Conservation (phyloP, 2,797 vertebrate genomes). For the Acanthiza pusilla region DNA sequence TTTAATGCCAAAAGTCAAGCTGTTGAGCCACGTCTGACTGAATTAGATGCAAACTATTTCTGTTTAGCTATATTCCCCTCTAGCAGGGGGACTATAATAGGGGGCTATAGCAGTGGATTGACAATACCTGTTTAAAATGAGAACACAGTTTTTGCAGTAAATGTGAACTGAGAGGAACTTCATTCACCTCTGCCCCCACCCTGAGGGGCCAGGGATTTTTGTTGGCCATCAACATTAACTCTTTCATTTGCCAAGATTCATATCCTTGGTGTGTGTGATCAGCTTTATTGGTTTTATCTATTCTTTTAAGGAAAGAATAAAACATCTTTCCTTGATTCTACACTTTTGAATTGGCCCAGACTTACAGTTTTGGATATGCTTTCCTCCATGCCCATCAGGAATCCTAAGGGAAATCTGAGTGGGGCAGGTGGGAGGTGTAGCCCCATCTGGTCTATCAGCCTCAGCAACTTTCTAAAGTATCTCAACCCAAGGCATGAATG, state of each 20-base stretch:
- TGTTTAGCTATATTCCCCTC: background rate
- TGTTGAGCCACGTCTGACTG: background rate
- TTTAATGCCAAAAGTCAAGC: background rate
- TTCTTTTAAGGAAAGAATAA: background rate
- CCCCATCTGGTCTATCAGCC: background rate
- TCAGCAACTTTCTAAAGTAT: background rate
- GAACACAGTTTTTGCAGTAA: background rate
- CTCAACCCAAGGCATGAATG: fast-evolving
- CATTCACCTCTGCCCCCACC: background rate
- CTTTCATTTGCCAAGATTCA: background rate
- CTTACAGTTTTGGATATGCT: background rate
- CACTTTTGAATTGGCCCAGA: background rate
- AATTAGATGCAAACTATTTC: background rate
- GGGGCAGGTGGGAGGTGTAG: background rate
- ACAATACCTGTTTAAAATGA: background rate
- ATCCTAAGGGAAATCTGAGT: background rate
- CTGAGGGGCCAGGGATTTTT: background rate
- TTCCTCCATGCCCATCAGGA: background rate
- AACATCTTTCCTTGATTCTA: background rate
- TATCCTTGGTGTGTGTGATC: background rate
- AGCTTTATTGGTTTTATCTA: background rate
- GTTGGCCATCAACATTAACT: background rate
- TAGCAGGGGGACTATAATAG: background rate
- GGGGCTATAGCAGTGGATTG: background rate
- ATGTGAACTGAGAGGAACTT: background rate